Base-by-base conservation (phyloP, 2,888 invertebrate species). In the Drosophila prostipennis region DNA sequence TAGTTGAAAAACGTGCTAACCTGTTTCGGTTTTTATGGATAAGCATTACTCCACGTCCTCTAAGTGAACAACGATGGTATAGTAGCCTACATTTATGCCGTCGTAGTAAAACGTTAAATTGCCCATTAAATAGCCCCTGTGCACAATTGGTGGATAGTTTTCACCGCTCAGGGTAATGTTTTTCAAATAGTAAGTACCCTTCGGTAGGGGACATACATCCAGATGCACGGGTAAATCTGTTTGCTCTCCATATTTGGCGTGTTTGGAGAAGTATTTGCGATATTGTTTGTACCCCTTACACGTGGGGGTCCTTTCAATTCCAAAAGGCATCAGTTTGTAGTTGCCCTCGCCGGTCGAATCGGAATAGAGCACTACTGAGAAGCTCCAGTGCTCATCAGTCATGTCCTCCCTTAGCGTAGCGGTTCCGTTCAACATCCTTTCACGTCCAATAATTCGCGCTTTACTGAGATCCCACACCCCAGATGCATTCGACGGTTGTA, bases 101-200 rank as follows among this genome's bases (percentile, higher is more conserved):
- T 45, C n/a, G 6, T 6, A 16, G 1, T 11, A 54, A 4, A n/a
- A n/a, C 6, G 32, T 8, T 6, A n/a, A 19, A 6, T 54, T 19
- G 2, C 0, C 6, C 6, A 6, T 29, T 1, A n/a, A 0, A 45
- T n/a, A 54, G 11, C 54, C 54, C 0, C 45, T 13, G 4, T 45
- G 32, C 6, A 19, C 0, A 0, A 32, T 4, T 1, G n/a, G 2
- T 1, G 54, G 54, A 45, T n/a, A 54, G 29, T 32, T 11, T 0
- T 45, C 10, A 0, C n/a, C 1, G 10, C 10, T 29, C 2, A 54
- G 2, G 0, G 1, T 0, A 4, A 45, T 0, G 11, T 19, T 32
- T 10, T 45, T 55, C 11, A 54, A 1, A n/a, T 5, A 55, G 46
- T 46, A 55, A n/a, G 48, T 48, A 13, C 48, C 54, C 32, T 46